Conservation (phyloP, 2,113 vertebrate species). For the Speoplatyrhinus poulsoni region DNA sequence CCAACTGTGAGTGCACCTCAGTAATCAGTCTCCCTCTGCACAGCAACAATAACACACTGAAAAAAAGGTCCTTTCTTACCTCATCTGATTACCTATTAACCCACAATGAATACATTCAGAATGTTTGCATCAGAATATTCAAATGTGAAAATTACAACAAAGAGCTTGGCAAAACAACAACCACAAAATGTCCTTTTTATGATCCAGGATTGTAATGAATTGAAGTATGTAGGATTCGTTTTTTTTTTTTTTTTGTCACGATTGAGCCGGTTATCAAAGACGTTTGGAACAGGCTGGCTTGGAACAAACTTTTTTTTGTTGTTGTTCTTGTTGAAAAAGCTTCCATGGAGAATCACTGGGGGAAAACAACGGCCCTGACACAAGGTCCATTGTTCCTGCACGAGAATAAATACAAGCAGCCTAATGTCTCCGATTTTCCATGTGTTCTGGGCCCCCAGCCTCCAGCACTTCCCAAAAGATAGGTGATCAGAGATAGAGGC, state of each 20-base stretch:
- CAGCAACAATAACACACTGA: conserved; percentile 44
- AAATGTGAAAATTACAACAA: conserved; percentile 22
- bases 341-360: conserved; percentile 31
- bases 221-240: conserved; percentile 61
- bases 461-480: conserved; percentile 63
- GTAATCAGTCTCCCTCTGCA: conserved; percentile 43
- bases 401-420: conserved; percentile 52
- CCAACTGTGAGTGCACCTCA: conserved; percentile 38
- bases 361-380: conserved; percentile 57
- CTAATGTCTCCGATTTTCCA: conserved; percentile 64
- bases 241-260: conserved; percentile 30
- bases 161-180: conserved; percentile 33
- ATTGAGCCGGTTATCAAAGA: conserved; percentile 56
- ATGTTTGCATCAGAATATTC: background rate
- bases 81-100: conserved; percentile 50
- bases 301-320: conserved; percentile 56
- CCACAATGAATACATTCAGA: conserved; percentile 22
- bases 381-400: conserved; percentile 60
- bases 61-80: conserved; percentile 19
- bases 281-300: conserved; percentile 51
- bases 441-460: conserved; percentile 44
- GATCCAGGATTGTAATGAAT: conserved; percentile 60
- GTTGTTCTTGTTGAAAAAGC: conserved; percentile 55
- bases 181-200: conserved; percentile 49
- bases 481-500: conserved; percentile 66